These are phyloP conservation scores for Axea sp. DNA, from an alignment of 2,888 invertebrate genomes.

Conservation along the genomic window DNA sequence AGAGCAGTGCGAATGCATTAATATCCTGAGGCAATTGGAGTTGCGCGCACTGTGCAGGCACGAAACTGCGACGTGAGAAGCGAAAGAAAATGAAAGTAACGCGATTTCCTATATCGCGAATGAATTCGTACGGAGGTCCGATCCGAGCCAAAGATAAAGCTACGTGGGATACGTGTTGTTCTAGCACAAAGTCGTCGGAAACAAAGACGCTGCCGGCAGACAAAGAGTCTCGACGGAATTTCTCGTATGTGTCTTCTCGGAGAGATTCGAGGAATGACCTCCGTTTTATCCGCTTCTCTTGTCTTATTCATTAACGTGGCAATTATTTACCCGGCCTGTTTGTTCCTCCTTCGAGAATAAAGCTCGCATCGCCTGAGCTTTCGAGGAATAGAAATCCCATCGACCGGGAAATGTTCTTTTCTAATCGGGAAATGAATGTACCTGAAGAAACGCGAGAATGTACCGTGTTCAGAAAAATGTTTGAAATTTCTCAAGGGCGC, in stretches of 20 bases:
- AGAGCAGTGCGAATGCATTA: too few species aligned
- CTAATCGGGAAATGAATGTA: slow-evolving; percentile 22
- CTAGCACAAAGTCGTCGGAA: slow-evolving; percentile 27
- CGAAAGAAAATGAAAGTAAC: slow-evolving; percentile 35
- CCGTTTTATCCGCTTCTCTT: slow-evolving; percentile 32
- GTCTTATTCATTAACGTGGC: slow-evolving; percentile 59
- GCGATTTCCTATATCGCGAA: slow-evolving; percentile 27
- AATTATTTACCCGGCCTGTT: slow-evolving; percentile 54
- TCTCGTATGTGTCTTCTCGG: slow-evolving; percentile 52
- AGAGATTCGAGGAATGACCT: slow-evolving; percentile 50
- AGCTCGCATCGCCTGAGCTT: slow-evolving; percentile 3
- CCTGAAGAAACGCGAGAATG: slow-evolving; percentile 14
- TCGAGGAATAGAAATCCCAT: slow-evolving; percentile 24
- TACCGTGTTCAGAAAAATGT: slow-evolving; percentile 10
- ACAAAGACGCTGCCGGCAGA: slow-evolving; percentile 55
- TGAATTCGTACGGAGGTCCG: slow-evolving; percentile 19
- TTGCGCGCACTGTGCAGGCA: too few species aligned
- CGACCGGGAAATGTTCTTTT: slow-evolving; percentile 21
- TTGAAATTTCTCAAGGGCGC: slow-evolving; percentile 28
- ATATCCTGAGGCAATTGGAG: too few species aligned
- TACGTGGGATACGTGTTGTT: slow-evolving; percentile 36
- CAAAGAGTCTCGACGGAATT: slow-evolving; percentile 62
- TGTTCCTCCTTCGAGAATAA: slow-evolving; percentile 15
- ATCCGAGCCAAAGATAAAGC: slow-evolving; percentile 18
- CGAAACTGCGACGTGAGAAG: slow-evolving; percentile 14